Evolutionary conservation across 2,888 invertebrate species (phyloP), one percentile per base, ranked within the genome.

Genomic region (Sinelater perroti): DNA sequence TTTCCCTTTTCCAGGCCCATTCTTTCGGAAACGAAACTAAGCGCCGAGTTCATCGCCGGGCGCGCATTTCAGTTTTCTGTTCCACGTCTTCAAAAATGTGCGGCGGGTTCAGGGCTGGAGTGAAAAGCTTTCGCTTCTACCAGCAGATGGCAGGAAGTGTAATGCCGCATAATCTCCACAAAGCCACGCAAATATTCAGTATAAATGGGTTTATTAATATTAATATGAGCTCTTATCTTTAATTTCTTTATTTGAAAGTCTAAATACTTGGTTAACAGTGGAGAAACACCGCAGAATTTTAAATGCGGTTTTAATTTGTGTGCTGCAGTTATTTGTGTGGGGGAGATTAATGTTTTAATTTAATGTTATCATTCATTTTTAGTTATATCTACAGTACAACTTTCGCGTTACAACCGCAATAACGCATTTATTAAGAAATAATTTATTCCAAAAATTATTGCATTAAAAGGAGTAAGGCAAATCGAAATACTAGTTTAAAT

Each of bases 181-280:
- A 35, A 14, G 18, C 18, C 35, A 16, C 6, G 8, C 7, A 3
- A 10, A 35, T 35, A 13, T 17, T 7, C 35, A n/a, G n/a, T 16
- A 16, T 35, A 18, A 35, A 35, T 35, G 14, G 16, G 35, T 16
- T 8, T 35, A 35, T 35, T 35, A 35, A 35, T 35, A 35, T 35
- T 35, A 35, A 35, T 17, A 17, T n/a, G 18, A n/a, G 35, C 18
- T n/a, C 35, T 35, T 35, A 35, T 35, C 35, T 14, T 8, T 16
- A 35, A 18, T 35, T 35, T 35, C 35, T 35, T 35, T 35, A 35
- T 35, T 35, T 35, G 8, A 11, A 35, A 35, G 16, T 35, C 35
- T 35, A 14, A 35, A 35, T 35, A 35, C 17, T n/a, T 35, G 18
- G 18, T 35, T 35, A 35, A 17, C 11, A n/a, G 17, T 8, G 18